phyloP scores from a whole-genome alignment of 2,113 vertebrate species.

The Oostethus manadensis region DNA sequence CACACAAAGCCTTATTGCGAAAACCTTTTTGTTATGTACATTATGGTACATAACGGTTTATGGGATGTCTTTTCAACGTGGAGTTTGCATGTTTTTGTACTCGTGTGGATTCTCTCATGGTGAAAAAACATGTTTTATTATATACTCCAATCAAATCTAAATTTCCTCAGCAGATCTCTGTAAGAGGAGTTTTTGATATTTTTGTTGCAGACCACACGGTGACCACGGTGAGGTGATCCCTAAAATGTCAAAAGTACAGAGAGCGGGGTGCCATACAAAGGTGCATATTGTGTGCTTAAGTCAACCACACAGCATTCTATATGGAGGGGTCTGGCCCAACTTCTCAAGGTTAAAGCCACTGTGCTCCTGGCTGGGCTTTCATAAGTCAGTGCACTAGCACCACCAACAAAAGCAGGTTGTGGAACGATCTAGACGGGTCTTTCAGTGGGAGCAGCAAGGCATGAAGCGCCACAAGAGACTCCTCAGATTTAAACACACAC shows the following conservation, averaged over 20 bases:
- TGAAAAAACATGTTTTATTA: too few relatives aligned
- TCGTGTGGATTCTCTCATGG: too few relatives aligned
- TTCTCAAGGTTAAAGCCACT: conserved; percentile 54
- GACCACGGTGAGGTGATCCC: conserved; percentile 8
- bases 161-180: neutral
- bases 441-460: conserved; percentile 59
- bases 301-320: conserved; percentile 27
- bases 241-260: conserved; percentile 31
- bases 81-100: too few relatives aligned
- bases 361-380: conserved; percentile 42
- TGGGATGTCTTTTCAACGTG: too few relatives aligned
- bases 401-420: conserved; percentile 57
- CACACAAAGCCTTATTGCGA: too few relatives aligned
- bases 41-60: too few relatives aligned
- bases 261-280: conserved; percentile 23
- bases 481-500: conserved; percentile 29
- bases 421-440: conserved; percentile 52
- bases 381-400: conserved; percentile 61
- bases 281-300: conserved; percentile 28
- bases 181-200: neutral
- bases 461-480: conserved; percentile 49
- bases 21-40: too few relatives aligned
- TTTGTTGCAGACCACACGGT: neutral
- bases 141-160: too few relatives aligned
- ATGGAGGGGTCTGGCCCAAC: conserved; percentile 29